phyloP scores from a whole-genome alignment of 2,113 vertebrate species.

The Phalacrocorax aristotelis region DNA sequence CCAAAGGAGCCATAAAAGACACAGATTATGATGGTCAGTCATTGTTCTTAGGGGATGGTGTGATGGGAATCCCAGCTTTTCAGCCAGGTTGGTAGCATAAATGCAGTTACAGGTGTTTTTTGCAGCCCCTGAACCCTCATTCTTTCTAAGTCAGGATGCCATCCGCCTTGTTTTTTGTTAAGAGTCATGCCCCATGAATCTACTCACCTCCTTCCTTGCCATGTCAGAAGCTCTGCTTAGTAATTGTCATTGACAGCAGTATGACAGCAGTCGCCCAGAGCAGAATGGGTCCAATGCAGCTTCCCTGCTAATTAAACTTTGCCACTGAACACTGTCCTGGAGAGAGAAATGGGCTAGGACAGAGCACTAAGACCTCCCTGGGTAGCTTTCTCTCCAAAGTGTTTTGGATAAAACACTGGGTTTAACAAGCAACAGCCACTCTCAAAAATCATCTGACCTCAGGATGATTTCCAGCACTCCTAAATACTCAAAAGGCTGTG shows the following conservation, averaged over 20 bases:
- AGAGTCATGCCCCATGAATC: not conserved
- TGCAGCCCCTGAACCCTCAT: not conserved
- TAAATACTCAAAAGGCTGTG: not conserved
- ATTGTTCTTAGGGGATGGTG: not conserved
- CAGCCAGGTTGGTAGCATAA: not conserved
- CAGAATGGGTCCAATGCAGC: not conserved
- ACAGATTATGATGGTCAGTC: not conserved
- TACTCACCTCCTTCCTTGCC: not conserved
- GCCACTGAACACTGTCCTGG: not conserved
- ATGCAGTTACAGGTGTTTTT: not conserved
- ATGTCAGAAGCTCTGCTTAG: not conserved
- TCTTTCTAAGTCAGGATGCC: not conserved
- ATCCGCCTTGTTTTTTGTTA: not conserved
- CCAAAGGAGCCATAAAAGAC: not conserved
- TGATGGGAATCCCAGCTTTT: not conserved
- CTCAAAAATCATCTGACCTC: not conserved
- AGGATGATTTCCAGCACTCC: not conserved
- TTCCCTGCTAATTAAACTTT: not conserved
- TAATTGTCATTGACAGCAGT: conserved; percentile 14
- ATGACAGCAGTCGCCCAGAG: not conserved
- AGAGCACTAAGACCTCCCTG: not conserved
- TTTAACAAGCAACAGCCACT: not conserved
- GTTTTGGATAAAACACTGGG: not conserved
- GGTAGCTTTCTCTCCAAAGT: not conserved
- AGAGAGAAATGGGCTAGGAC: not conserved